Evolutionary conservation across 2,113 vertebrate species (phyloP).

Genomic region (Lota lota): DNA sequence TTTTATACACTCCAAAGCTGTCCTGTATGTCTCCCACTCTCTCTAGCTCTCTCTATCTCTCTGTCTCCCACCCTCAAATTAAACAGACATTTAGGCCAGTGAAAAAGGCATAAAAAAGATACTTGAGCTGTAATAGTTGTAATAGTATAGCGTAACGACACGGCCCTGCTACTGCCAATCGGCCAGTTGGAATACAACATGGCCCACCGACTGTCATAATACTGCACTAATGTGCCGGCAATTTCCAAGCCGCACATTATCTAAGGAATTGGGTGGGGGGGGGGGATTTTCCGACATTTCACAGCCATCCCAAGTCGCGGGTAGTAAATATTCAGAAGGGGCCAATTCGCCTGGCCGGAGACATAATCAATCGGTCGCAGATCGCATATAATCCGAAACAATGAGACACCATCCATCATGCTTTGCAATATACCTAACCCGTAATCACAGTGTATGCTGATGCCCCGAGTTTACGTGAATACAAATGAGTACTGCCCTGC

Average conservation of each 20-base stretch:
- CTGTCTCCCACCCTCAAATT: no score
- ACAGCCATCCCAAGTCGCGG: conserved; percentile 22
- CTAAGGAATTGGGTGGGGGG: conserved; percentile 12
- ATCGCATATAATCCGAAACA: conserved; percentile 23
- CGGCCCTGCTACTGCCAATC: no score
- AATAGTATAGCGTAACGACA: no score
- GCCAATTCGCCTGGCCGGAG: conserved; percentile 2
- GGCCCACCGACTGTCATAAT: not conserved
- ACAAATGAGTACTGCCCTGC: conserved; percentile 43
- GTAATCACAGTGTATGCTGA: conserved; percentile 62
- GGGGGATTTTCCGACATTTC: conserved; percentile 33
- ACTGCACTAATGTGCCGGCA: conserved; percentile 1
- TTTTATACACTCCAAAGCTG: no score
- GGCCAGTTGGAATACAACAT: not conserved
- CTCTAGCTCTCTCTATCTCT: no score
- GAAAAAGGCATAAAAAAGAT: not conserved
- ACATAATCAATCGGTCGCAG: conserved; percentile 3
- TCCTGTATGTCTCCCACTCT: no score
- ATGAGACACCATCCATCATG: conserved; percentile 64
- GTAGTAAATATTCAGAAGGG: conserved; percentile 56
- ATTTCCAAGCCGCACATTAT: conserved; percentile 2
- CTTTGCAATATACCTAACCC: conserved; percentile 50
- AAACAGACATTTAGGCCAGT: no score
- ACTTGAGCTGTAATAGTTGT: not conserved
- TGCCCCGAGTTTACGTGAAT: conserved; percentile 60